A percentile compares a stretch with the other conserved stretches of the same genome.
Evolutionary conservation across 1,140 invertebrate species (phyloP).

Genomic region (Aphelinus atriplicis): DNA sequence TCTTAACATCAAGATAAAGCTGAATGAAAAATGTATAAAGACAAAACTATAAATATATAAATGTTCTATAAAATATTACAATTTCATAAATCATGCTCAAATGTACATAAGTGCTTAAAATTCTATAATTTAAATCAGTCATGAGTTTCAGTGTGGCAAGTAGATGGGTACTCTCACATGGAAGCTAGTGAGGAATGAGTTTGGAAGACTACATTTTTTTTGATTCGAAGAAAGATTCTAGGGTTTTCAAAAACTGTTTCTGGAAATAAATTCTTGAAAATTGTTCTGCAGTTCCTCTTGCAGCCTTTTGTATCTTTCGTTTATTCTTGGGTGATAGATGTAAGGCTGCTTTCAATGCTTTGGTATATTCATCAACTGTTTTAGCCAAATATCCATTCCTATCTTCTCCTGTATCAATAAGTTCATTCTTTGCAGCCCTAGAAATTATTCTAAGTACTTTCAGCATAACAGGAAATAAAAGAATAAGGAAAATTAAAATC

Average conservation of each 20-base stretch:
- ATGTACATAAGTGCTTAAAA: too few relatives aligned
- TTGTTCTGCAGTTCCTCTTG: slow-evolving; percentile 28
- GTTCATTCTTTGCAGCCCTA: slow-evolving; percentile 91
- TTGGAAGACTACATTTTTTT: slow-evolving; percentile 1
- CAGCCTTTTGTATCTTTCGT: slow-evolving; percentile 17
- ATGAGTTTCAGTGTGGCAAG: too few relatives aligned
- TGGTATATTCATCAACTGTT: slow-evolving; percentile 88
- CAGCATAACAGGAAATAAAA: slow-evolving; percentile 14
- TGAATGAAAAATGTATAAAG: too few relatives aligned
- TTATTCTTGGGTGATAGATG: slow-evolving; percentile 2
- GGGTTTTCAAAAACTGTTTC: slow-evolving; percentile 21
- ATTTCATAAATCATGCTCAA: too few relatives aligned
- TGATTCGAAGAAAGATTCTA: slow-evolving; percentile 7
- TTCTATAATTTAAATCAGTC: too few relatives aligned
- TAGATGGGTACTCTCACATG: too few relatives aligned
- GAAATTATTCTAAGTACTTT: too few relatives aligned
- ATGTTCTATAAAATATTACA: too few relatives aligned
- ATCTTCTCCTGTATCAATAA: slow-evolving; percentile 80
- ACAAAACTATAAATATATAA: too few relatives aligned
- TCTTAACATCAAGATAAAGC: too few relatives aligned
- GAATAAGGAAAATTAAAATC: slow-evolving; percentile 23
- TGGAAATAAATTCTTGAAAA: slow-evolving; percentile 20
- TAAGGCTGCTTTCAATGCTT: slow-evolving; percentile 47
- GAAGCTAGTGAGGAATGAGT: too few relatives aligned
- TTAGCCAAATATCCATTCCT: slow-evolving; percentile 82